A percentile compares a stretch with the other conserved stretches of the same genome.
Evolutionary conservation across 2,797 vertebrate species (phyloP).

Genomic region (Neosilurus hyrtlii): DNA sequence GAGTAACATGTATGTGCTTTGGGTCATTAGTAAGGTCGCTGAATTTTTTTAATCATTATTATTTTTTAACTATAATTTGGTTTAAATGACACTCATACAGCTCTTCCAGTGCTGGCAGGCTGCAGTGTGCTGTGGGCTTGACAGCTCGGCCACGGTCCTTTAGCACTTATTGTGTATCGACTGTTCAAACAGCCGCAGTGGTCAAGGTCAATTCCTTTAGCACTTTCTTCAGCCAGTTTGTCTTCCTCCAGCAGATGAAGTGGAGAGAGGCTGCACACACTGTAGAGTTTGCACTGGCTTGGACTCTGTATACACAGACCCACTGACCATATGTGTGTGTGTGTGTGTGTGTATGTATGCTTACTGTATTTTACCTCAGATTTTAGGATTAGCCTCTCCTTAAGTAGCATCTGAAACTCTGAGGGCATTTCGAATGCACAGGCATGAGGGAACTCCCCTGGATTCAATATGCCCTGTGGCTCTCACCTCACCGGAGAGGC

Average conservation of each 20-base stretch:
- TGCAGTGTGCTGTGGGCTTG: not conserved
- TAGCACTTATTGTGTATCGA: conserved; percentile 47
- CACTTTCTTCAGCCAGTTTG: conserved; percentile 44
- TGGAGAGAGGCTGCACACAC: conserved; percentile 37
- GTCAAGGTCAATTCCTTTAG: conserved; percentile 53
- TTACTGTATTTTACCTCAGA: conserved; percentile 15
- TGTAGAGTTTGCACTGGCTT: conserved; percentile 39
- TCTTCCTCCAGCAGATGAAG: conserved; percentile 41
- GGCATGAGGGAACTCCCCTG: conserved; percentile 47
- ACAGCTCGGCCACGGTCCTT: conserved; percentile 33
- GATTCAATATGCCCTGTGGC: conserved; percentile 46
- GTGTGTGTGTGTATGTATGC: not conserved
- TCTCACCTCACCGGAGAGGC: conserved; percentile 53
- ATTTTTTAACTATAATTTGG: not conserved
- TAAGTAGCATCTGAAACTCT: conserved; percentile 15
- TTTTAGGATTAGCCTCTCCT: not conserved
- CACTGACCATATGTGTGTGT: conserved; percentile 17
- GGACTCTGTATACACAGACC: conserved; percentile 33
- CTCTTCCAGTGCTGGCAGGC: conserved; percentile 36
- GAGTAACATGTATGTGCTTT: not conserved
- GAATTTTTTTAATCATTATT: not conserved
- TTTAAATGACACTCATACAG: conserved; percentile 28
- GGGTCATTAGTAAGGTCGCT: not conserved
- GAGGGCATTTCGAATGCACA: conserved; percentile 14
- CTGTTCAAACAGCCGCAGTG: conserved; percentile 49